phyloP scores from a whole-genome alignment of 2,888 invertebrate genomes.

The Syrista parreyssii region DNA sequence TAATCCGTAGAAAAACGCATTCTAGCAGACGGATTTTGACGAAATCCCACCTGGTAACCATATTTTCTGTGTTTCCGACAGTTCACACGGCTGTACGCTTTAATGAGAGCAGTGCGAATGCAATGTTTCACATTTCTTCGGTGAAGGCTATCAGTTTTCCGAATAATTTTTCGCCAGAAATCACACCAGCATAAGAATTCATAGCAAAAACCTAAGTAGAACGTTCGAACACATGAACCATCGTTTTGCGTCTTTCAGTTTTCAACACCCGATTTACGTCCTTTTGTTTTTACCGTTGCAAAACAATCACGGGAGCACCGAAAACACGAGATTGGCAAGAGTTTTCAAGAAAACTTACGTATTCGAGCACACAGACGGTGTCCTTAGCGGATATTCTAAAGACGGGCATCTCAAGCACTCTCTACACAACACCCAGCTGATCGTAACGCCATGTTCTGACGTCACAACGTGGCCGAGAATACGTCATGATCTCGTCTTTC shows the following conservation, averaged over 20 bases:
- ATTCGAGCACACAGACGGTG: conserved; percentile 54
- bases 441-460: conserved; percentile 64
- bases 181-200: not conserved
- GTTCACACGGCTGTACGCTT: not conserved
- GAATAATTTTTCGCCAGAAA: not conserved
- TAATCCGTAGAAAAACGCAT: not conserved
- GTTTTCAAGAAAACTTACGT: conserved; percentile 54
- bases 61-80: conserved; percentile 20
- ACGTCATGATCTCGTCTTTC: not conserved
- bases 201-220: conserved; percentile 32
- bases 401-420: conserved; percentile 62
- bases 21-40: conserved; percentile 9
- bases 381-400: conserved; percentile 55
- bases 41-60: conserved; percentile 19
- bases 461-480: conserved; percentile 48
- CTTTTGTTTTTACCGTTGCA: conserved; percentile 2
- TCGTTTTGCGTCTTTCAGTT: conserved; percentile 45
- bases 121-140: not conserved
- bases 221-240: conserved; percentile 45
- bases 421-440: conserved; percentile 66
- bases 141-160: not conserved
- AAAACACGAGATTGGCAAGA: not conserved
- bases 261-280: conserved; percentile 13
- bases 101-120: conserved; percentile 24
- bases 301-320: not conserved